Conservation (phyloP, 2,888 invertebrate genomes). For the Luperina testacea region DNA sequence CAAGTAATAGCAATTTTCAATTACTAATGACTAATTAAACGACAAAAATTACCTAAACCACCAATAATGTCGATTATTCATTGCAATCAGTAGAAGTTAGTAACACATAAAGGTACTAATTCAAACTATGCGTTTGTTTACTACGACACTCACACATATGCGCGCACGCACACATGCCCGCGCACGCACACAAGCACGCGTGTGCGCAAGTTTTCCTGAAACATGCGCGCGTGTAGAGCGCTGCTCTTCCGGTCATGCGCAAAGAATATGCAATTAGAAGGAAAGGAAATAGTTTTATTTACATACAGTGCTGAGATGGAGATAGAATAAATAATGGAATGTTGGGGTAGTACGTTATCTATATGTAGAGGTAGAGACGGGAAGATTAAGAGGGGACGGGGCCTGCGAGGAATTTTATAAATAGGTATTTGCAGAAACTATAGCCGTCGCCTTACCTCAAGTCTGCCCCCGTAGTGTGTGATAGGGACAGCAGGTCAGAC, state of each 20-base stretch:
- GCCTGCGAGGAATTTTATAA: too few species aligned
- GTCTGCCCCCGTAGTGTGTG: too few species aligned
- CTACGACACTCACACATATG: slow-evolving; percentile 41
- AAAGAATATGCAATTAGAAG: slow-evolving; percentile 69
- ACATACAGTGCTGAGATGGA: not conserved
- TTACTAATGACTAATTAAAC: slow-evolving; percentile 7
- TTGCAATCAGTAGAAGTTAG: slow-evolving; percentile 18
- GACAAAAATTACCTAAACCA: not conserved
- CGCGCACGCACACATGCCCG: slow-evolving; percentile 27
- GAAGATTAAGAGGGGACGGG: too few species aligned
- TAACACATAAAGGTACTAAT: slow-evolving; percentile 18
- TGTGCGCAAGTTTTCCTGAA: slow-evolving; percentile 78
- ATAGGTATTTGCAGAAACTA: too few species aligned
- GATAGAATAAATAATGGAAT: not conserved
- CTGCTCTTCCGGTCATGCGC: slow-evolving; percentile 77
- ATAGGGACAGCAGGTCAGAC: too few species aligned
- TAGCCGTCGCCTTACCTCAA: too few species aligned
- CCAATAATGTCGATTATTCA: slow-evolving; percentile 32
- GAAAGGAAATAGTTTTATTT: slow-evolving; percentile 45
- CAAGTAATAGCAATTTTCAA: not conserved
- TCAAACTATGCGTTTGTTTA: slow-evolving; percentile 58
- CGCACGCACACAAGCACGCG: slow-evolving; percentile 30
- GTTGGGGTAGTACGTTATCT: not conserved
- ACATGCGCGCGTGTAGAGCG: slow-evolving; percentile 72
- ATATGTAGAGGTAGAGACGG: not conserved